A percentile compares a stretch with the other conserved stretches of the same genome.
Conservation (phyloP, 2,113 vertebrate species). For the Cinclus mexicanus region DNA sequence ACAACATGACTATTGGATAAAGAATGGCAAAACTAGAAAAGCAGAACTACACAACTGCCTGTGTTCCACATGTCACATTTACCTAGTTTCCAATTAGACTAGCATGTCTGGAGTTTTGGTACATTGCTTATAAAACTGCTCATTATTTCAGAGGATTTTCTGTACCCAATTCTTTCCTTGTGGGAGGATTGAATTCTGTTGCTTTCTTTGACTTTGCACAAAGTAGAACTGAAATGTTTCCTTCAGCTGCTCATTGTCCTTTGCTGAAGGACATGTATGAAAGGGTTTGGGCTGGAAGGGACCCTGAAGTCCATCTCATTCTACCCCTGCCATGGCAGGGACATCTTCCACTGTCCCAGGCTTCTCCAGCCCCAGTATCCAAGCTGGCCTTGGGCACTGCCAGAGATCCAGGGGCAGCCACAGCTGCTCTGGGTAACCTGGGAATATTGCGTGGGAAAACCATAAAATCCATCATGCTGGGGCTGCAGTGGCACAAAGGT, state of each 20-base stretch:
- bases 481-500: neutral
- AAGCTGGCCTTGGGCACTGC: neutral
- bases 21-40: neutral
- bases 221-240: neutral
- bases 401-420: neutral
- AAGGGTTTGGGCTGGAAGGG: neutral
- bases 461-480: accelerated
- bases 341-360: neutral
- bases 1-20: accelerated
- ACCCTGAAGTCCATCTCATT: neutral
- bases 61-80: accelerated
- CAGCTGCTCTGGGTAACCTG: neutral
- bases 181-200: neutral
- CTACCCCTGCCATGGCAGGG: neutral
- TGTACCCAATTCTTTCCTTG: neutral
- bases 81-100: neutral
- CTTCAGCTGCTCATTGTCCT: neutral
- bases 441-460: accelerated
- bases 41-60: neutral
- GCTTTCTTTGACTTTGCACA: neutral
- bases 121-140: neutral
- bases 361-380: neutral
- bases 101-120: neutral
- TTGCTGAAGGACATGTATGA: neutral
- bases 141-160: neutral